phyloP scores from a whole-genome alignment of 1,140 invertebrate species.

The Brachionus asplanchnoidis region DNA sequence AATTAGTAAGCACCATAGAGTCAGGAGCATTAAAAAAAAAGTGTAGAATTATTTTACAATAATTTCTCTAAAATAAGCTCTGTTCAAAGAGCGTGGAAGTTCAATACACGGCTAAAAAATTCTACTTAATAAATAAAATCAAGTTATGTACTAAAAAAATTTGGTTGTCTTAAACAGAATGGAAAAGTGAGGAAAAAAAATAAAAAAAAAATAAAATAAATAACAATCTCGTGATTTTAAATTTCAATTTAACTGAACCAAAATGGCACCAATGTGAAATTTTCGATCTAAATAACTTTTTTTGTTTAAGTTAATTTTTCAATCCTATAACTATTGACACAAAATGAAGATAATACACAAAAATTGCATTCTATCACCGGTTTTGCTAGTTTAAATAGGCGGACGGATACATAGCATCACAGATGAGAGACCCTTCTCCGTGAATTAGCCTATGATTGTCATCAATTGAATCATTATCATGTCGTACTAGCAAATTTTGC shows the following conservation, averaged over 20 bases:
- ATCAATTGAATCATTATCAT: not conserved
- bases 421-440: not conserved
- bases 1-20: not conserved
- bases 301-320: not conserved
- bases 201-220: not conserved
- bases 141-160: not conserved
- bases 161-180: not conserved
- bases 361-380: not conserved
- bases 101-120: not conserved
- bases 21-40: not conserved
- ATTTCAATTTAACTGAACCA: not conserved
- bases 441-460: not conserved
- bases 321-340: not conserved
- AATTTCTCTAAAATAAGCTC: not conserved
- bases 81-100: not conserved
- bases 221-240: not conserved
- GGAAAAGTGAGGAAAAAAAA: not conserved
- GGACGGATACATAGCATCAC: constrained; percentile 10
- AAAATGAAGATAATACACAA: not conserved
- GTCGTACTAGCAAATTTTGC: not conserved
- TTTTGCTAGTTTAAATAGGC: not conserved
- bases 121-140: not conserved
- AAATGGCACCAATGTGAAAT: not conserved
- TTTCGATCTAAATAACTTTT: not conserved
- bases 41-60: not conserved